Base-by-base conservation (phyloP, 2,113 vertebrate species). In the Eonycteris spelaea region DNA sequence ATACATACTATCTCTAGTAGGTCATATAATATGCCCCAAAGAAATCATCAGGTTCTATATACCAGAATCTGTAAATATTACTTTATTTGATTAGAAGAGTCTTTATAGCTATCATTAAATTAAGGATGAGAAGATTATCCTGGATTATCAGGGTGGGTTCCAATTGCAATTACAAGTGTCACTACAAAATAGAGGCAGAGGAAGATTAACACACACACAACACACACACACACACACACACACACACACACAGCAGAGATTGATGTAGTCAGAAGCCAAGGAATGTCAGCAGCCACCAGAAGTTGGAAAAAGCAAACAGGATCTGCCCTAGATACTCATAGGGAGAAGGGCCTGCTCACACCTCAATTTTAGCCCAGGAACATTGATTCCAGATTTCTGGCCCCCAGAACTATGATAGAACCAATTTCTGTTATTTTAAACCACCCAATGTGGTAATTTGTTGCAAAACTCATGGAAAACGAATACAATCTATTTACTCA, bases 1-100 rank as follows among this genome's bases (percentile, higher is more conserved):
- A 88, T 59, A 51, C 24, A 43, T 40, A 48, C 12, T 78, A 8
- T 65, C 38, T 70, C 1, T 63, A 55, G 33, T 51, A 77, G 7
- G 3, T 45, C 94, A 35, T 18, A 33, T 59, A 88, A 67, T 24
- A 65, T 4, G 28, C 30, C 28, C 24, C 12, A 59, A 53, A 86
- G 18, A 43, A 33, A 78, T 16, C 24, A 51, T 21, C 30, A 51
- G 18, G 7, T 43, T 15, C 30, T 53, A 84, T 45, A 68, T 2
- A 28, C 35, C 14, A 67, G 48, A 67, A 79, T 19, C 45, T 59
- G 2, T 33, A 88, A 74, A 67, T 48, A 22, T 38, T 40, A 30
- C 30, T 84, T 51, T 61, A 83, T 94, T 80, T 95, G 10, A 43
- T 59, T 63, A 53, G 70, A 92, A 73, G 18, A 0, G 8, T 67